Base-by-base conservation (phyloP, 2,888 invertebrate genomes). In the Tipula unca region DNA sequence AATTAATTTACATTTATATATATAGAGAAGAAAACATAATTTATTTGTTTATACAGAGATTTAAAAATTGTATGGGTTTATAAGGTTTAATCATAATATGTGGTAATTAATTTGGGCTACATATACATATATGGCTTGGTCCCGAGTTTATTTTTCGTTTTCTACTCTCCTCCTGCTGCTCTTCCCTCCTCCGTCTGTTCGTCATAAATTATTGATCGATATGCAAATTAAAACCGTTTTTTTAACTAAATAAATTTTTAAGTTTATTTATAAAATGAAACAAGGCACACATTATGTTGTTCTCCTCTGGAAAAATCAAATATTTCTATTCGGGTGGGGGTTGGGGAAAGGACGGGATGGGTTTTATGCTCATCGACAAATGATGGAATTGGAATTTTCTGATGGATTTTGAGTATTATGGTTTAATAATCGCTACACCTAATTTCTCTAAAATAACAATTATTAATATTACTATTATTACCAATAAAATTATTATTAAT, bases 341-440 rank as follows among this genome's bases (percentile, higher is more conserved):
- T 32, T 69, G 10, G 69, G 69, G 32, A 6, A 3, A 5, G 32
- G 32, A 3, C 5, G 32, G 32, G 32, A 6, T 32, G 69, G 69
- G 13, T n/a, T n/a, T n/a, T n/a, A n/a, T 69, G 25, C 0, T 54
- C 48, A 17, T 6, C 48, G 17, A 54, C 17, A 17, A 6, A 54
- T 17, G 48, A 17, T 54, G 48, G 48, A 13, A 54, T 69, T 69
- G 25, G 25, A 69, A n/a, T 48, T 48, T 48, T 39, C 5, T 48
- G 4, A 69, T 25, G 25, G 69, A 25, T 8, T 25, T 69, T 69
- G 69, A 69, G 69, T 84, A 36, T 69, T 69, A 10, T 25, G 20
- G n/a, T 25, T 86, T 88, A 89, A 87, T 87, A 88, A 54, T 88
- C 88, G 87, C 87, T 88, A 86, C 88, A 88, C 69, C 87, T 87